Percentiles rank a stretch among this genome's conserved stretches.
These are phyloP conservation scores for Butorides virescens DNA, from an alignment of 2,113 vertebrate species.

Conservation along the genomic window DNA sequence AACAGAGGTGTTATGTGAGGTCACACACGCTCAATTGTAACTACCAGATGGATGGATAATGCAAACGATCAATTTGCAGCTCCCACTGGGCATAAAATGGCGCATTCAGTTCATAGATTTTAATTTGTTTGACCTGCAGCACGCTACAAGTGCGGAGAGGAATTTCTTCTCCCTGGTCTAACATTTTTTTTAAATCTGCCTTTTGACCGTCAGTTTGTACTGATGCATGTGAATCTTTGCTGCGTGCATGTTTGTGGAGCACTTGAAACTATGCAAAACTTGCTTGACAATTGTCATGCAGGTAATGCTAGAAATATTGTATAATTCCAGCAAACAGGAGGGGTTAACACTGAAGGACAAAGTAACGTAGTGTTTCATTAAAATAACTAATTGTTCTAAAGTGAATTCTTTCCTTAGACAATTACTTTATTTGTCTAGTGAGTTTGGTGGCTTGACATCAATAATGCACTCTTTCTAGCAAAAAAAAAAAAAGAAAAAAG, in stretches of 20 bases:
- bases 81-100: slow-evolving; percentile 3
- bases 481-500: neutral
- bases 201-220: neutral
- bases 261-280: neutral
- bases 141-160: fast-evolving
- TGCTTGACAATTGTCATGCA: neutral
- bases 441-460: neutral
- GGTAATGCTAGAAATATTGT: neutral
- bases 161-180: neutral
- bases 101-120: neutral
- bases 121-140: slow-evolving; percentile 7
- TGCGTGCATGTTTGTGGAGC: fast-evolving
- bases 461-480: neutral
- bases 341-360: neutral
- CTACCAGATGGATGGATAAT: neutral
- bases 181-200: fast-evolving
- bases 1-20: neutral
- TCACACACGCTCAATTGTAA: neutral
- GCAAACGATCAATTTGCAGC: neutral
- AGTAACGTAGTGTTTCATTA: neutral
- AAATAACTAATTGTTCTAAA: neutral
- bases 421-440: neutral
- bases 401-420: neutral
- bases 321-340: neutral
- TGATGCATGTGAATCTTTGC: neutral